Percentiles rank a stretch among this genome's conserved stretches.
Evolutionary conservation across 35 echinoderm and acorn worm genomes (phyloP).

Genomic region (Hemicentrotus pulcherrimus): DNA sequence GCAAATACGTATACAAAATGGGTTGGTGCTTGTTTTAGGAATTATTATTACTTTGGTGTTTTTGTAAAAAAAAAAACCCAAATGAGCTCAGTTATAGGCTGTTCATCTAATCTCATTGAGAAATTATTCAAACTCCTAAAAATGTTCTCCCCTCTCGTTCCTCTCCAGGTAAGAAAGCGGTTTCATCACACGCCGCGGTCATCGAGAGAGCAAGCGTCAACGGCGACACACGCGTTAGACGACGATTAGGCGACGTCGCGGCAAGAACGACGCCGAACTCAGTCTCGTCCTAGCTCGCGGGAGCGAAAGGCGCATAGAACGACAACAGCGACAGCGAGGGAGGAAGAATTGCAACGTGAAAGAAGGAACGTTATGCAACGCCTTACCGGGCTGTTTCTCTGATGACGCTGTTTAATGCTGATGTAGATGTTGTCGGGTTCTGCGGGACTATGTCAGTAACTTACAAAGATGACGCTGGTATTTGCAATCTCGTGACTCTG

Average conservation of each 20-base stretch:
- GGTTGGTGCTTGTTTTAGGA: no score
- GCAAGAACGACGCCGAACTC: not conserved
- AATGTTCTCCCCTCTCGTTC: not conserved
- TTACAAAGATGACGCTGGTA: not conserved
- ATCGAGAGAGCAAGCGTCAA: not conserved
- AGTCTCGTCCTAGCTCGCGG: not conserved
- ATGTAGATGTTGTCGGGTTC: not conserved
- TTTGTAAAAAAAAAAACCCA: no score
- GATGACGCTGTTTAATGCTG: not conserved
- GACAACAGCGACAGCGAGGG: not conserved
- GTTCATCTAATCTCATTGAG: no score
- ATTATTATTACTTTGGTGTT: no score
- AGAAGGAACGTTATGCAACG: slow-evolving; percentile 29
- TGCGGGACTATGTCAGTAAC: not conserved
- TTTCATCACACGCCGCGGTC: not conserved
- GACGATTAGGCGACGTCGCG: not conserved
- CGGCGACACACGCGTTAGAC: not conserved
- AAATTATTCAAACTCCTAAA: no score
- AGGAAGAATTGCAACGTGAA: not conserved
- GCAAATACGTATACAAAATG: no score
- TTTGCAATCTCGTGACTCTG: not conserved
- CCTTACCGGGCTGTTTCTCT: not conserved
- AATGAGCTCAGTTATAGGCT: no score
- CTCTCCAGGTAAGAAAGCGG: not conserved
- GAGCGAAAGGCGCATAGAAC: not conserved